These are phyloP conservation scores for Scophthalmus maximus DNA, from an alignment of 2,113 vertebrate species.

Conservation along the genomic window DNA sequence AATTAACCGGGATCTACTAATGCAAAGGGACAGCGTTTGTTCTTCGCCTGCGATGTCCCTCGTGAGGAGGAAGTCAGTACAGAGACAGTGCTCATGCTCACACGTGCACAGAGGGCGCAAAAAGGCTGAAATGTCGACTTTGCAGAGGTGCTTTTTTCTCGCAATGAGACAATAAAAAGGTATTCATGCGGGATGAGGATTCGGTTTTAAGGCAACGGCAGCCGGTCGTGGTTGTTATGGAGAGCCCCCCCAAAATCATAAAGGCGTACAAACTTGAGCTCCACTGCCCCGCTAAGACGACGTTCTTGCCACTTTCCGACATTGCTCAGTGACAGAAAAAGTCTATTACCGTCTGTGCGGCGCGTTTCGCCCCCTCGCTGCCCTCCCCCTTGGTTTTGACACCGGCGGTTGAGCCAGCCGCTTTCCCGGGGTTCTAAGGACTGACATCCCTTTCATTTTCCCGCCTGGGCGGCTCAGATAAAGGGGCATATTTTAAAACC, in stretches of 20 bases:
- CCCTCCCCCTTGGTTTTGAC: constrained; percentile 75
- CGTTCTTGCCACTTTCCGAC: constrained; percentile 70
- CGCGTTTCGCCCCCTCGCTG: constrained; percentile 65
- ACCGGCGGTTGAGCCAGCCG: constrained; percentile 70
- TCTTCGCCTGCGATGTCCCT: constrained; percentile 28
- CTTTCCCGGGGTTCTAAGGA: constrained; percentile 82
- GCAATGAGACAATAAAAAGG: too few relatives aligned
- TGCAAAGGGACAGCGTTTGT: constrained; percentile 64
- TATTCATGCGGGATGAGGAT: too few relatives aligned
- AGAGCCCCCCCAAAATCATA: constrained; percentile 70
- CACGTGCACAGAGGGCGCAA: constrained; percentile 3
- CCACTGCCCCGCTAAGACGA: constrained; percentile 79
- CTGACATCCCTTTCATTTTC: constrained; percentile 81
- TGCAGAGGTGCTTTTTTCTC: too few relatives aligned
- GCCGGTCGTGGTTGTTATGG: constrained; percentile 43
- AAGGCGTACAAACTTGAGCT: constrained; percentile 74
- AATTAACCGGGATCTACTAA: constrained; percentile 79
- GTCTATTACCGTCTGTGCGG: constrained; percentile 57
- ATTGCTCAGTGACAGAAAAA: constrained; percentile 73
- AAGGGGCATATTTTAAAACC: constrained; percentile 82
- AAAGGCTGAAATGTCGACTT: constrained; percentile 18
- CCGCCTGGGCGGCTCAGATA: constrained; percentile 82
- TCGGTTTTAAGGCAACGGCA: constrained; percentile 11
- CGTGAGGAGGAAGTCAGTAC: constrained; percentile 26
- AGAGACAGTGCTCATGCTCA: constrained; percentile 1